A percentile compares a stretch with the other conserved stretches of the same genome.
Evolutionary conservation across 30 jellyfish, hydroid and myxozoan species (phyloP).

Genomic region (Sanderia malayensis): DNA sequence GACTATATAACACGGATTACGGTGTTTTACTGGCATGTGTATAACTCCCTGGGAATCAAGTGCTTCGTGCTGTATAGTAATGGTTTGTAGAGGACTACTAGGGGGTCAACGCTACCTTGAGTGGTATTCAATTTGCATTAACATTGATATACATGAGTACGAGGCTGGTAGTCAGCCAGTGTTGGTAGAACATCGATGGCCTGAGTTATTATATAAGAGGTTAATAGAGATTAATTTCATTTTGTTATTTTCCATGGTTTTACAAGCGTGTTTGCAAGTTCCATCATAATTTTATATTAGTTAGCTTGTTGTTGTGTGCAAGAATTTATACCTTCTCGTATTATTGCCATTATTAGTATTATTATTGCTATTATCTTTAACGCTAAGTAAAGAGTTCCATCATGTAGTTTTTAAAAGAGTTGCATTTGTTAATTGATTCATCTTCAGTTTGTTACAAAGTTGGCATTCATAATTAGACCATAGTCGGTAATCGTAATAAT

Average conservation of each 20-base stretch:
- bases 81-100: no score
- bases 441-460: constrained; percentile 39
- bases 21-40: no score
- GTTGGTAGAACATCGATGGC: background rate
- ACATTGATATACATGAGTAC: no score
- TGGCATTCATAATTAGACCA: background rate
- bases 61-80: no score
- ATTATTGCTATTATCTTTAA: no score
- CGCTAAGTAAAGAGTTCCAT: constrained; percentile 1
- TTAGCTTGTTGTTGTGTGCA: constrained; percentile 53
- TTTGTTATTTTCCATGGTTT: background rate
- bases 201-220: background rate
- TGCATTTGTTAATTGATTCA: constrained; percentile 1
- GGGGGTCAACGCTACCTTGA: no score
- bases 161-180: background rate
- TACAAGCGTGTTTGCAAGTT: background rate
- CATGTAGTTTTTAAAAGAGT: constrained; percentile 29
- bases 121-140: no score
- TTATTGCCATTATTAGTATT: no score
- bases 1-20: no score
- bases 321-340: no score
- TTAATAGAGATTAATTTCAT: no score
- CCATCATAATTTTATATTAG: background rate
- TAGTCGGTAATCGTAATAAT: constrained; percentile 23
- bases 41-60: no score